A percentile compares a stretch with the other conserved stretches of the same genome.
phyloP scores from a whole-genome alignment of 2,113 vertebrate genomes.

The Zapus hudsonius region DNA sequence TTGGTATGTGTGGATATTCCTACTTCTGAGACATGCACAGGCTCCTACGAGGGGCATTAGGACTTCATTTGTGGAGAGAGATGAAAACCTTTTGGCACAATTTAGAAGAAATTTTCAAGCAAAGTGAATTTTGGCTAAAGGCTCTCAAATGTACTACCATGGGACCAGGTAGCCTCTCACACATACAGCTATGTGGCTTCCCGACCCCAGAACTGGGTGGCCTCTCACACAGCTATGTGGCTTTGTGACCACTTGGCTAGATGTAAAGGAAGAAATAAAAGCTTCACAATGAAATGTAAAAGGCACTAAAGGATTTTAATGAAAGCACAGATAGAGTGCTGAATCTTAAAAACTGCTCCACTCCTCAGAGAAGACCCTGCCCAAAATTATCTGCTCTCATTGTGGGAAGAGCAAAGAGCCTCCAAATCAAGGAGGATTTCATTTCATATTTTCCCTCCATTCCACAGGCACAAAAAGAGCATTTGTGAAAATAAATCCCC shows the following conservation, averaged over 20 bases:
- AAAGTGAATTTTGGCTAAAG: constrained; percentile 22
- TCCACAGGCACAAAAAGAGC: not conserved
- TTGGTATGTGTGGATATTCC: not conserved
- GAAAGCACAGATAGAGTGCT: constrained; percentile 40
- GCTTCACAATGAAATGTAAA: constrained; percentile 27
- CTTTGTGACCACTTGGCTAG: not conserved
- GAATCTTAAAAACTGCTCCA: constrained; percentile 43
- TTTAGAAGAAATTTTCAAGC: constrained; percentile 54
- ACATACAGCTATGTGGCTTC: fast-evolving
- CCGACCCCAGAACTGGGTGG: not conserved
- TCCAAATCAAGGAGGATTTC: constrained; percentile 29
- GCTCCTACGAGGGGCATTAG: not conserved
- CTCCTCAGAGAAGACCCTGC: constrained; percentile 44
- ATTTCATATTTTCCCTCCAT: not conserved
- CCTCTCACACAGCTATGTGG: not conserved
- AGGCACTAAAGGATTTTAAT: constrained; percentile 48
- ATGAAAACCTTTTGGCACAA: not conserved
- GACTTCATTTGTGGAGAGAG: not conserved
- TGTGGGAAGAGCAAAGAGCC: not conserved
- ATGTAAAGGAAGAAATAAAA: constrained; percentile 21
- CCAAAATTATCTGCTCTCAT: constrained; percentile 19
- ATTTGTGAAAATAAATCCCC: not conserved
- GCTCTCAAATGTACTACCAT: not conserved
- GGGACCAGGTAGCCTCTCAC: not conserved
- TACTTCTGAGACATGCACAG: not conserved